Evolutionary conservation across 2,888 invertebrate genomes (phyloP), one percentile per base, ranked within the genome.

Genomic region (Lasius fuliginosus): DNA sequence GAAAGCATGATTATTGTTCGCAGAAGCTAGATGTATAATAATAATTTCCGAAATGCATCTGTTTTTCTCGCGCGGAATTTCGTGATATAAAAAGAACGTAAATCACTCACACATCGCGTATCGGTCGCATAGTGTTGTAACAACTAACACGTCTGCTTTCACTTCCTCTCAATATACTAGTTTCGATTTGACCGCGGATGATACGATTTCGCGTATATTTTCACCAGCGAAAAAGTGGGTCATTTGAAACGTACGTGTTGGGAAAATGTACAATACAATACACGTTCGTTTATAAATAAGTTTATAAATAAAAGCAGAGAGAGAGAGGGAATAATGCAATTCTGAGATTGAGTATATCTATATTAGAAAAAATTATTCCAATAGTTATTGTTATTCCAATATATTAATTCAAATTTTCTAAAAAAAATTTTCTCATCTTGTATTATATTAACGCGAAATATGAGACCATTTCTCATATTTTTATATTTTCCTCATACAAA

Each of bases 181-280:
- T 69, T 69, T 77, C 42, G 40, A 40, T 42, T 42, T 27, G 18
- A 40, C 2, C 15, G 15, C 27, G 15, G 33, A 42, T 46, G 8
- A 71, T 46, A 36, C 46, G 1, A 81, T 71, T 73, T 46, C 15
- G 46, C 49, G n/a, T 36, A 18, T 81, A 79, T 71, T 79, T 71
- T 49, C 36, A 12, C 42, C 36, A 27, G 8, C 53, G n/a, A 77
- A 60, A 60, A 79, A 71, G 18, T 69, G n/a, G 58, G 69, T 79
- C 71, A 46, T 30, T 27, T 30, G 42, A 56, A 77, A n/a, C 15
- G 11, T 49, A 23, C 6, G 23, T 23, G n/a, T 33, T 42, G 18
- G 12, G 12, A 36, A 36, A 46, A 73, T 46, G 36, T 36, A 62
- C 60, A 60, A 71, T 42, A 33, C 23, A 36, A 79, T 71, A 12